A percentile compares a stretch with the other conserved stretches of the same genome.
phyloP scores from a whole-genome alignment of 2,888 invertebrate genomes.

The Tuta absoluta region DNA sequence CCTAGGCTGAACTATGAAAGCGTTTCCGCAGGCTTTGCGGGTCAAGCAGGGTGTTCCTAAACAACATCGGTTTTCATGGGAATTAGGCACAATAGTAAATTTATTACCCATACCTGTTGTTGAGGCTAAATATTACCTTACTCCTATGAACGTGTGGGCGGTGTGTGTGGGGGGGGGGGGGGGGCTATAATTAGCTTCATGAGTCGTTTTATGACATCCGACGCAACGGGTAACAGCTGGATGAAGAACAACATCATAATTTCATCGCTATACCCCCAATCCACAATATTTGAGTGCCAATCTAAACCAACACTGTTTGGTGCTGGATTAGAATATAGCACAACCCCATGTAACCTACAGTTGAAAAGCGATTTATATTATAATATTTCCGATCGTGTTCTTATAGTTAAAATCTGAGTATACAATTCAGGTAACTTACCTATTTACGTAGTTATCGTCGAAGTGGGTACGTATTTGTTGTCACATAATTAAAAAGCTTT shows the following conservation, averaged over 20 bases:
- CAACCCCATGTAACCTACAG: too few species aligned
- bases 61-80: too few species aligned
- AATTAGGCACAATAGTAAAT: neutral
- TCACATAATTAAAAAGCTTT: too few species aligned
- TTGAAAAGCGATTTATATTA: too few species aligned
- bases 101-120: constrained; percentile 37
- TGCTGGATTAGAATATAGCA: too few species aligned
- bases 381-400: too few species aligned
- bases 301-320: constrained; percentile 28
- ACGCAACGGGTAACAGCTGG: constrained; percentile 63
- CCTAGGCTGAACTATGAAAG: constrained; percentile 16
- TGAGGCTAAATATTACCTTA: constrained; percentile 39
- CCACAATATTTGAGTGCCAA: constrained; percentile 38
- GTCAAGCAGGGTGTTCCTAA: constrained; percentile 17
- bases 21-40: constrained; percentile 19
- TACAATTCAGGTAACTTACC: too few species aligned
- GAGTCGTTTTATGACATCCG: constrained; percentile 70
- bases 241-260: constrained; percentile 60
- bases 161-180: constrained; percentile 44
- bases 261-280: constrained; percentile 53
- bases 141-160: constrained; percentile 35
- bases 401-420: too few species aligned
- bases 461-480: too few species aligned
- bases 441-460: too few species aligned
- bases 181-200: constrained; percentile 75